phyloP scores from a whole-genome alignment of 2,113 vertebrate genomes.

The Perca fluviatilis region DNA sequence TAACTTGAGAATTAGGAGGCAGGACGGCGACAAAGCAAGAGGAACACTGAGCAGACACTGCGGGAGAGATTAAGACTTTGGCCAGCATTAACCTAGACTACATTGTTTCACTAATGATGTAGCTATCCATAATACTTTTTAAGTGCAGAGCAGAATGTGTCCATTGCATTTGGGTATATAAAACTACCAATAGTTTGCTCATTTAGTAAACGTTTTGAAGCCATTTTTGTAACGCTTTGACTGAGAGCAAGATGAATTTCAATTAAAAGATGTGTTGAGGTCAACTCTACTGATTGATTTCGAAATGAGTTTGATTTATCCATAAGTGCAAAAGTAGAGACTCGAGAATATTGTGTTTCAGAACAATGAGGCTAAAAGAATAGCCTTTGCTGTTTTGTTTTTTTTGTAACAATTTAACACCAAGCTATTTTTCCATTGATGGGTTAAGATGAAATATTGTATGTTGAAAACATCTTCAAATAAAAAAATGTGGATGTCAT shows the following conservation, averaged over 20 bases:
- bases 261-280: neutral
- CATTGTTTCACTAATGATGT: neutral
- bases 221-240: neutral
- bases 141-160: neutral
- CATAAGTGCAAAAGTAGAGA: neutral
- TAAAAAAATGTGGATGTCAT: neutral
- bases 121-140: neutral
- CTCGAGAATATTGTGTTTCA: neutral
- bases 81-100: slow-evolving; percentile 14
- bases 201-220: neutral
- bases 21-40: slow-evolving; percentile 58
- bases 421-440: neutral
- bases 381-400: neutral
- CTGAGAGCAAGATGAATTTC: neutral
- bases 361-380: neutral
- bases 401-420: neutral
- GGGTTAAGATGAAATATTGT: neutral
- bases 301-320: neutral
- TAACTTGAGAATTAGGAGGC: slow-evolving; percentile 64
- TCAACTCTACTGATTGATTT: neutral
- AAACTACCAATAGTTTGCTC: neutral
- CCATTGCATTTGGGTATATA: neutral
- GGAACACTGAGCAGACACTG: slow-evolving; percentile 5
- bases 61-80: slow-evolving; percentile 47
- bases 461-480: neutral